Conservation (phyloP, 2,113 vertebrate species). For the Ondatra zibethicus region DNA sequence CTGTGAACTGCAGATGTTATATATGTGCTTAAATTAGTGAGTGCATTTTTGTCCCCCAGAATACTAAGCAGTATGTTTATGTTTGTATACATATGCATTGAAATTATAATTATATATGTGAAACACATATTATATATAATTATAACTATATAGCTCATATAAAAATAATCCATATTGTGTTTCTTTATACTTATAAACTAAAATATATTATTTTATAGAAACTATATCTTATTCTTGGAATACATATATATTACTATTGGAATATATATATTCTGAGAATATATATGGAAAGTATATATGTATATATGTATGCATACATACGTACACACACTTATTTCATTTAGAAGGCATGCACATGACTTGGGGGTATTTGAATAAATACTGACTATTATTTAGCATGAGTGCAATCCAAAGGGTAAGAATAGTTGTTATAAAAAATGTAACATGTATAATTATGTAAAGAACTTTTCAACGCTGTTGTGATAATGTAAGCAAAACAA, state of each 20-base stretch:
- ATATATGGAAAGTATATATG: not conserved
- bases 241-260: not conserved
- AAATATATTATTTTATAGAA: not conserved
- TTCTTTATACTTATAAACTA: not conserved
- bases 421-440: not conserved
- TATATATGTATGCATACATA: no score
- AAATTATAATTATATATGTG: not conserved
- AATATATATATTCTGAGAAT: not conserved
- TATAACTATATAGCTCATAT: not conserved
- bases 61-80: not conserved
- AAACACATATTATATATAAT: not conserved
- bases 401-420: not conserved
- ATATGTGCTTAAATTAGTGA: not conserved
- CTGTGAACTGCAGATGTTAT: not conserved
- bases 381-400: not conserved
- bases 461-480: not conserved
- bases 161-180: not conserved
- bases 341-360: not conserved
- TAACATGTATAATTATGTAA: not conserved
- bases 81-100: not conserved
- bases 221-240: not conserved
- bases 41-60: not conserved
- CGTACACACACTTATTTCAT: not conserved
- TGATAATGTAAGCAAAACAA: not conserved
- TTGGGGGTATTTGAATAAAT: not conserved